Base-by-base conservation (phyloP, 2,888 invertebrate genomes). In the Acleris emargana region DNA sequence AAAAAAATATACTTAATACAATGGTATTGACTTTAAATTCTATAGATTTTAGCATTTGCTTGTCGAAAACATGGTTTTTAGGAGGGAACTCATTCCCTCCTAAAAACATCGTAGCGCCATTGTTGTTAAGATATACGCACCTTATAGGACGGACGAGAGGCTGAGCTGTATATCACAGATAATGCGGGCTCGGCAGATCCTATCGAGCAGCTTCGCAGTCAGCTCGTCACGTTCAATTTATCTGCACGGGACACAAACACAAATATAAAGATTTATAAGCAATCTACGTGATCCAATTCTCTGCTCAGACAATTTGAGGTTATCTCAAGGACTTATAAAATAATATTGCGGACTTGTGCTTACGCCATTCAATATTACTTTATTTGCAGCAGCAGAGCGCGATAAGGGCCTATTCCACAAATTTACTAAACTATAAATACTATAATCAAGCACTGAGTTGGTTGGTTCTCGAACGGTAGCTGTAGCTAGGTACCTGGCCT, bases 131-230 rank as follows among this genome's bases (percentile, higher is more conserved):
- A 47, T 22, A 11, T 32, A 71, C 75, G 69, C 76, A 92, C 93
- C 93, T 92, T 92, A 85, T 90, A 93, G 93, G 93, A 93, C 93
- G 93, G 93, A 93, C 92, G 87, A 90, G 88, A 91, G 93, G 92
- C 93, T 91, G 93, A 91, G 93, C 93, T 91, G 92, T 91, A 91
- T 93, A 93, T 93, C 93, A 93, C 93, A 93, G 93, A 93, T 93
- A 92, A 88, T 88, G 87, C 84, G 90, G 93, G 90, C 93, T 91
- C 88, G 91, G 92, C 91, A 88, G 87, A 91, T 91, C 91, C 91
- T 88, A 73, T 80, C 76, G 80, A 88, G 89, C 91, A 91, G 91
- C 90, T 91, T 88, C 82, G 82, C 87, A 88, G 89, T 86, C 87
- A 85, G 88, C 91, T 92, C 91, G 89, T 84, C 81, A 73, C 85